These are phyloP conservation scores for Phalacrocorax carbo DNA, from an alignment of 2,113 vertebrate genomes.

Conservation along the genomic window DNA sequence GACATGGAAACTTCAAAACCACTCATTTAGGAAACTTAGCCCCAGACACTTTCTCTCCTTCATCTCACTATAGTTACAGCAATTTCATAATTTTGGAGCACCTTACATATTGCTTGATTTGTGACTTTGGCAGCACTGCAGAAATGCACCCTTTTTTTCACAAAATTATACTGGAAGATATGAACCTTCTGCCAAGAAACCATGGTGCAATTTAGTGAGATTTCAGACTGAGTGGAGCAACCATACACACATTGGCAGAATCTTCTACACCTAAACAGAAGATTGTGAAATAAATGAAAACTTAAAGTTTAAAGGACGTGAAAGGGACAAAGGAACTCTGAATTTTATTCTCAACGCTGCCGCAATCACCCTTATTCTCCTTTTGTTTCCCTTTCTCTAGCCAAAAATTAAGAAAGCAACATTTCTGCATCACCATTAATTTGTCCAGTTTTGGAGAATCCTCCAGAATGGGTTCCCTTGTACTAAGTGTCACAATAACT, in stretches of 20 bases:
- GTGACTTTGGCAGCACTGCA: neutral
- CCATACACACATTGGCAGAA: neutral
- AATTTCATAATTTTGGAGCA: neutral
- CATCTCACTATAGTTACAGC: neutral
- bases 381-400: neutral
- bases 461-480: fast-evolving
- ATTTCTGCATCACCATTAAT: neutral
- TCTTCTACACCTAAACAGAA: neutral
- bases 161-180: neutral
- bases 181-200: neutral
- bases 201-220: neutral
- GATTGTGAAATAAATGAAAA: neutral
- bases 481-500: neutral
- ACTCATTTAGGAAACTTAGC: neutral
- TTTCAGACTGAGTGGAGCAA: neutral
- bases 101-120: neutral
- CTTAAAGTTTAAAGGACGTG: neutral
- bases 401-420: neutral
- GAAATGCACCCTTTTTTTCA: neutral
- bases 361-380: neutral
- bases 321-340: neutral
- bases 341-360: neutral
- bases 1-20: neutral
- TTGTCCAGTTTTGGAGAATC: neutral
- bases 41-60: neutral